Conservation (phyloP, 2,888 invertebrate species). For the Sepiola atlantica region DNA sequence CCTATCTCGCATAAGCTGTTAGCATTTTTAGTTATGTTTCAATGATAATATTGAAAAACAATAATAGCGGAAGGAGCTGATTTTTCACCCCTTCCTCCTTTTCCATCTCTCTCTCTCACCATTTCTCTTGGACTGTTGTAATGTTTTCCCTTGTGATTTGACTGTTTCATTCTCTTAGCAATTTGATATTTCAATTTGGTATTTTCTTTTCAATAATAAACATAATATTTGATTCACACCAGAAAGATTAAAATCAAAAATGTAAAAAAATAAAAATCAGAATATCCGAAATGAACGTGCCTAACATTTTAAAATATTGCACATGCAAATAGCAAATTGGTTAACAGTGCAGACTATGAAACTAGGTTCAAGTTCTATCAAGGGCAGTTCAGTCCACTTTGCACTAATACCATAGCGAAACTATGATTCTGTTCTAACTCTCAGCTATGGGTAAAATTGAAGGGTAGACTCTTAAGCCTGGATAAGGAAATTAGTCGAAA, state of each 20-base stretch:
- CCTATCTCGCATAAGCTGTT: not conserved
- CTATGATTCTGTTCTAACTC: too few relatives aligned
- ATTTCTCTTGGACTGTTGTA: not conserved
- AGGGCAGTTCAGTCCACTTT: too few relatives aligned
- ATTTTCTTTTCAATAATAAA: not conserved
- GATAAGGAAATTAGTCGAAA: too few relatives aligned
- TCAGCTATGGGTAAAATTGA: too few relatives aligned
- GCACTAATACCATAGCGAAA: too few relatives aligned
- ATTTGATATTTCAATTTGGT: not conserved
- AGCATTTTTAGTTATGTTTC: not conserved
- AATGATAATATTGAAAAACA: slow-evolving; percentile 34
- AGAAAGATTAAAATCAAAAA: not conserved
- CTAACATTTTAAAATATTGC: too few relatives aligned
- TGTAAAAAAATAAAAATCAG: not conserved
- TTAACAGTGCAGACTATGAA: too few relatives aligned
- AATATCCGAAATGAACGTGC: too few relatives aligned
- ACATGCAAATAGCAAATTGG: not conserved
- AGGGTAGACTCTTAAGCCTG: too few relatives aligned
- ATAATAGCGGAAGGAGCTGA: not conserved
- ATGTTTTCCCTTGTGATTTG: not conserved
- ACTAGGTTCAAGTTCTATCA: too few relatives aligned
- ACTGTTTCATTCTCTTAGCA: not conserved
- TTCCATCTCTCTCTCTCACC: not conserved
- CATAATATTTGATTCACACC: not conserved
- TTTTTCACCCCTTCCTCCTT: not conserved